A percentile compares a stretch with the other conserved stretches of the same genome.
phyloP scores from a whole-genome alignment of 2,888 invertebrate genomes.

The Andricus curvator region DNA sequence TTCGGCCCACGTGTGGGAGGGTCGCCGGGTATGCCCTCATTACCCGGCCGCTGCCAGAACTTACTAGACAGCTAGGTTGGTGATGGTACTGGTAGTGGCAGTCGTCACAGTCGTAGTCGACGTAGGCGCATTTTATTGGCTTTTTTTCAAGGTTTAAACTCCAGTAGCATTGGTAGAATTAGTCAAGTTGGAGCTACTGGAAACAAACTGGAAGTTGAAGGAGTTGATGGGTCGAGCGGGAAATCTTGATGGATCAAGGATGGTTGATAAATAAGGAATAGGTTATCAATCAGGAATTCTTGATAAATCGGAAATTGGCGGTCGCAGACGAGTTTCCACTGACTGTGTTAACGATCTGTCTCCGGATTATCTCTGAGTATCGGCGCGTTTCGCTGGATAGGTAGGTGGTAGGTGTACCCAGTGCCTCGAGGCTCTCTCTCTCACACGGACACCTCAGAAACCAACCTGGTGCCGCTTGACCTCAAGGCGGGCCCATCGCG shows the following conservation, averaged over 20 bases:
- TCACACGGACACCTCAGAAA: conserved; percentile 71
- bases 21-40: conserved; percentile 70
- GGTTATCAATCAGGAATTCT: background rate
- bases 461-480: conserved; percentile 72
- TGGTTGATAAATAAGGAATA: background rate
- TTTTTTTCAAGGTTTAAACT: conserved; percentile 24
- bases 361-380: conserved; percentile 65
- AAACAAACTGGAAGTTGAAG: conserved; percentile 20
- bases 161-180: conserved; percentile 18
- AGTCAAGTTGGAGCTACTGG: conserved; percentile 40
- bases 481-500: conserved; percentile 72
- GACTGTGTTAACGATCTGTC: conserved; percentile 61
- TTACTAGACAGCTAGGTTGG: conserved; percentile 71
- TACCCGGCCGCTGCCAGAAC: conserved; percentile 74
- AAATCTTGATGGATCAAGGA: conserved; percentile 9
- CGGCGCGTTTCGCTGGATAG: conserved; percentile 58
- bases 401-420: conserved; percentile 66
- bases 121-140: conserved; percentile 44
- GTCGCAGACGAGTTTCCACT: conserved; percentile 43
- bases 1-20: conserved; percentile 62
- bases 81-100: conserved; percentile 70
- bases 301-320: conserved; percentile 1
- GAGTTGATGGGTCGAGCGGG: background rate
- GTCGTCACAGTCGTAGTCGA: conserved; percentile 54
- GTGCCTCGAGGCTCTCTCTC: conserved; percentile 66